Base-by-base conservation (phyloP, 1,140 invertebrate genomes). In the Dendrolimus kikuchii region DNA sequence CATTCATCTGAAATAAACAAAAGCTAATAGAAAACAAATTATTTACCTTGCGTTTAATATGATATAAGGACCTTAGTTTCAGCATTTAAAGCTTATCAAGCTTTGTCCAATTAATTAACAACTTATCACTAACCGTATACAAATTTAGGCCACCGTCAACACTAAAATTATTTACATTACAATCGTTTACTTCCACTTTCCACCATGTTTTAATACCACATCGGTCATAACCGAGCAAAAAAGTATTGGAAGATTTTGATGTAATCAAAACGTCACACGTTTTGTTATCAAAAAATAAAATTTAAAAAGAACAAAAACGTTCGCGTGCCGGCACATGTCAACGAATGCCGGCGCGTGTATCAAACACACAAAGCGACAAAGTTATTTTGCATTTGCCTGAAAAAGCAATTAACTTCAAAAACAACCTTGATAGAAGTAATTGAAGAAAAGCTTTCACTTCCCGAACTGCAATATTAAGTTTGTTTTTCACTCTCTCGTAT, bases 321-420 rank as follows among this genome's bases (percentile, higher is more conserved):
- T 81, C 81, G 77, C 80, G 77, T 77, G 75, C 73, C 80, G 69
- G 75, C 66, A 85, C 78, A 75, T 77, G 72, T 75, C 70, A 72
- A 67, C 78, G 78, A 85, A 83, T 83, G 81, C 79, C 74, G 71
- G 69, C 74, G 60, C 71, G 62, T 72, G 63, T 69, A 72, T 55
- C 67, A 53, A 64, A 72, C 70, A 60, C 70, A 67, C 66, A 72
- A 73, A 73, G 62, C 61, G 59, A 64, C 71, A 64, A 53, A 46
- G 44, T 51, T 56, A 64, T 59, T 64, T 54, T 55, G 39, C 62
- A 62, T 46, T 55, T 52, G 45, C 49, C 50, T 43, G 69, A 68
- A 55, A 44, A 60, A 49, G 53, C 10, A 6, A 38, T 50, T 45
- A 1, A n/a, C 43, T 45, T 45, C 23, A 23, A 23, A 23, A 23